Conservation (phyloP, 2,888 invertebrate species). For the Macrostomum cliftonense region DNA sequence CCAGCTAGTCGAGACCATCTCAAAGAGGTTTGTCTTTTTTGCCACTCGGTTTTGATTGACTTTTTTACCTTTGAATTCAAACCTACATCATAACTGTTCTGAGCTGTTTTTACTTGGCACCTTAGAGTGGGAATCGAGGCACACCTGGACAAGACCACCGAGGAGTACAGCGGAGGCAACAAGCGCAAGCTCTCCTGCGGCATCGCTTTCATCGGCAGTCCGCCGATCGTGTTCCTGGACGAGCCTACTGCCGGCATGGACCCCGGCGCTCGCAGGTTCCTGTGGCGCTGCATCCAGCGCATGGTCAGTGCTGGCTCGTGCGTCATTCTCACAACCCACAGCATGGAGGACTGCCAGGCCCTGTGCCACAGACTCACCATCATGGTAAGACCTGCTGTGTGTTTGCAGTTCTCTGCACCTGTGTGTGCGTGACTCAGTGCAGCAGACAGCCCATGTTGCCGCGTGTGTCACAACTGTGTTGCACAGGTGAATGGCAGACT, state of each 20-base stretch:
- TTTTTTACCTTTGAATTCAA: no score
- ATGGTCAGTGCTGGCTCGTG: conserved; percentile 41
- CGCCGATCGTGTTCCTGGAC: conserved; percentile 53
- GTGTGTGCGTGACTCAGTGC: no score
- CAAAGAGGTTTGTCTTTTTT: neutral
- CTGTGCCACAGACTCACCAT: conserved; percentile 36
- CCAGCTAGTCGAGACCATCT: conserved; percentile 16
- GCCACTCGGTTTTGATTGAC: neutral
- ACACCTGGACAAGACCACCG: conserved; percentile 34
- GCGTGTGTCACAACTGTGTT: no score
- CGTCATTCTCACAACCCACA: conserved; percentile 42
- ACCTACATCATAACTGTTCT: no score
- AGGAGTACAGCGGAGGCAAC: conserved; percentile 52
- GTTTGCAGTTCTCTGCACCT: neutral
- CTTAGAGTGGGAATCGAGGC: conserved; percentile 33
- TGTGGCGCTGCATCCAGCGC: conserved; percentile 45
- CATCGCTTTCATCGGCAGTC: conserved; percentile 53
- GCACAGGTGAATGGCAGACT: conserved; percentile 29
- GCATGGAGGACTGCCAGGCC: conserved; percentile 40
- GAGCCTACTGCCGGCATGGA: conserved; percentile 51
- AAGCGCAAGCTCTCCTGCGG: conserved; percentile 60
- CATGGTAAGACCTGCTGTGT: conserved; percentile 20
- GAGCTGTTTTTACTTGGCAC: no score
- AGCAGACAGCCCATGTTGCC: no score
- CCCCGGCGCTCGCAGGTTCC: conserved; percentile 44